Conservation (phyloP, 2,113 vertebrate genomes). For the Melanocharis versteri region DNA sequence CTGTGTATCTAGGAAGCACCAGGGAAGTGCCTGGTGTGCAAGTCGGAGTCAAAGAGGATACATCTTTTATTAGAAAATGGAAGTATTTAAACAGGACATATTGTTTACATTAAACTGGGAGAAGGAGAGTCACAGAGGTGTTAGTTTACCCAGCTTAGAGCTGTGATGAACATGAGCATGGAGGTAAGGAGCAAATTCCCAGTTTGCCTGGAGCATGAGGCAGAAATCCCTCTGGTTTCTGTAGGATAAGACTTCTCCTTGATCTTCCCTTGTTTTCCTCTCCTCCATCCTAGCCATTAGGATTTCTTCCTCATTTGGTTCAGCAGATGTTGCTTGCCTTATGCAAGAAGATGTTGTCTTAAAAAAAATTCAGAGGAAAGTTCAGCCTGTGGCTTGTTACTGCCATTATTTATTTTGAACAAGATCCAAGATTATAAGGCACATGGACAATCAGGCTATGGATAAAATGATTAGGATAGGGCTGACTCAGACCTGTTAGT, state of each 20-base stretch:
- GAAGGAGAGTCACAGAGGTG: neutral
- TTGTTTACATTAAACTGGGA: neutral
- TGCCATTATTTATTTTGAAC: constrained; percentile 68
- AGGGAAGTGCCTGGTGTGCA: neutral
- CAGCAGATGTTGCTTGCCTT: constrained; percentile 34
- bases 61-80: neutral
- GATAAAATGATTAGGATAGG: constrained; percentile 61
- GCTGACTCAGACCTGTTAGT: constrained; percentile 68
- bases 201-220: neutral
- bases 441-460: constrained; percentile 59
- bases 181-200: neutral
- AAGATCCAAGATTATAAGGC: constrained; percentile 54
- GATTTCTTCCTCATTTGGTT: neutral
- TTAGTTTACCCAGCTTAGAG: neutral
- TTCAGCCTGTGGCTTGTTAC: constrained; percentile 60
- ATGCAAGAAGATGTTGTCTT: constrained; percentile 51
- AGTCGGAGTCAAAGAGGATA: neutral
- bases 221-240: neutral
- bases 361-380: constrained; percentile 49
- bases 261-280: neutral
- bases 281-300: neutral
- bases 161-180: neutral
- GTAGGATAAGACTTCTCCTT: neutral
- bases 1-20: neutral
- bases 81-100: neutral